Base-by-base conservation (phyloP, 1,140 invertebrate genomes). In the Arctopsyche grandis region DNA sequence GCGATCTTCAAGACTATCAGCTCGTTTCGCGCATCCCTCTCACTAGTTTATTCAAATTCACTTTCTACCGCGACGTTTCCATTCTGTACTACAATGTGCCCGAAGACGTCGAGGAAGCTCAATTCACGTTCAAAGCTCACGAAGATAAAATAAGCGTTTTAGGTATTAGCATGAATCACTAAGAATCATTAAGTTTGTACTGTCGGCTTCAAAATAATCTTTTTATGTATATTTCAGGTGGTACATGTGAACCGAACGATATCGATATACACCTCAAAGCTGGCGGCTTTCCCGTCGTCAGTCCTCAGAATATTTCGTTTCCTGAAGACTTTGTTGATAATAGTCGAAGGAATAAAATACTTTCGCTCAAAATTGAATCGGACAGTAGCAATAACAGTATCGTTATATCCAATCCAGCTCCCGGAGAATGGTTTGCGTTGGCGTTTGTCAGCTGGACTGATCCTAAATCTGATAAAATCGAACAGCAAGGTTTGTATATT, bases 351-450 rank as follows among this genome's bases (percentile, higher is more conserved):
- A 77, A 80, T 43, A 5, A 46, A 26, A 75, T 79, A 7, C 48
- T 21, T 19, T 79, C 81, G 0, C 10, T 81, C 16, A 56, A 79
- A 16, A 75, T 83, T 14, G 43, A 74, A 69, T 81, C 82, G 5
- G 58, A 83, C 52, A 14, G 48, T 12, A 79, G 52, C 19, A 83
- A 69, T 46, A 79, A 77, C 21, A 74, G 77, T 9, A 48, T 83
- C 5, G 29, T 44, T 12, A 26, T 83, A 14, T 63, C 29, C 4
- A 83, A 77, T 78, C 93, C 93, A 0, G 83, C 90, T 5, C 89
- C 92, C 0, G 93, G 93, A 7, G 90, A 91, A 83, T 95, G 93
- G 93, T 95, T 92, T 88, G 91, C 90, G 0, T 91, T 93, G 29
- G 92, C 92, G 9, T 94, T 93, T 86, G 85, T 93, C 75, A 90